phyloP scores from a whole-genome alignment of 2,797 vertebrate genomes.

The Tinamus major region DNA sequence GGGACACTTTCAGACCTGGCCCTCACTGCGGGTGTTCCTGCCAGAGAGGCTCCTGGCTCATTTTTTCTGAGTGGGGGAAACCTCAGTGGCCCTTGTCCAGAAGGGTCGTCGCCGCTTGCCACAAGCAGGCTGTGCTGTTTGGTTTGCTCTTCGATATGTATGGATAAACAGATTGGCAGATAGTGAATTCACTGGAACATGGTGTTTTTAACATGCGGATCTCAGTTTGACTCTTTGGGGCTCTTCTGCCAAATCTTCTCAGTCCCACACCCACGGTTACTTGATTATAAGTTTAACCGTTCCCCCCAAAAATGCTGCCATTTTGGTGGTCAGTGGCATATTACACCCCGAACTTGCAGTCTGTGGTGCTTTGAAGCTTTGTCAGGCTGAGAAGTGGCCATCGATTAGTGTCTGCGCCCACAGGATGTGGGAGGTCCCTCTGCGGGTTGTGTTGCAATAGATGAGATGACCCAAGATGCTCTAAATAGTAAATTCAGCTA shows the following conservation, averaged over 20 bases:
- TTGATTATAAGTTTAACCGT: neutral
- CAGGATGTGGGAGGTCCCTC: neutral
- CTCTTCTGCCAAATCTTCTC: neutral
- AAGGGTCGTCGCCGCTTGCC: neutral
- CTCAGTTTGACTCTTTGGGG: neutral
- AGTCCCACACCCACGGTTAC: neutral
- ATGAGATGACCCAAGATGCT: neutral
- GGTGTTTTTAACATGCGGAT: neutral
- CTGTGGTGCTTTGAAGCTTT: neutral
- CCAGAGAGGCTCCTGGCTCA: neutral
- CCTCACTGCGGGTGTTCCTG: neutral
- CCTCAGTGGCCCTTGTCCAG: neutral
- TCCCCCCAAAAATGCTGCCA: neutral
- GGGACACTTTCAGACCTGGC: neutral
- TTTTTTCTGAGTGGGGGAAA: neutral
- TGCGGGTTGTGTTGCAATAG: neutral
- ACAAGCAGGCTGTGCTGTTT: neutral
- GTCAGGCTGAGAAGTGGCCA: too few relatives aligned
- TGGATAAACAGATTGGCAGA: neutral
- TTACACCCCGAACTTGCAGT: neutral
- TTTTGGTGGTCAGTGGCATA: neutral
- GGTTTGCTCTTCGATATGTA: neutral
- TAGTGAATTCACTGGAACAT: neutral
- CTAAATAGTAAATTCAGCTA: neutral
- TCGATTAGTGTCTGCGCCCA: neutral